Conservation (phyloP, 92 coral and sea anemone genomes). For the Parazoanthus atlanticus region DNA sequence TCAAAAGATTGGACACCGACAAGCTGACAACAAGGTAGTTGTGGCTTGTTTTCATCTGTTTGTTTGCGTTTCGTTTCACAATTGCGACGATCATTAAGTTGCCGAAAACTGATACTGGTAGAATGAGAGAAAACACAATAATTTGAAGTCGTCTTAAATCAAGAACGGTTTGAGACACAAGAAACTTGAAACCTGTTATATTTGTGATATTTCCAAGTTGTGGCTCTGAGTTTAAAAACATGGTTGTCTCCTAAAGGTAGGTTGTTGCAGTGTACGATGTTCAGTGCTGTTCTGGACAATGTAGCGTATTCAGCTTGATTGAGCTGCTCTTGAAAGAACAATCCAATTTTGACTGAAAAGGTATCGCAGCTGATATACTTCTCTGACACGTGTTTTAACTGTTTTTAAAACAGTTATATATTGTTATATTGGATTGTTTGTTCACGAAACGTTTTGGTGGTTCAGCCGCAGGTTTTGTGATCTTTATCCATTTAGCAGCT, state of each 20-base stretch:
- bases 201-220: constrained; percentile 8
- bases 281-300: background rate
- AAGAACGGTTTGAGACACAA: background rate
- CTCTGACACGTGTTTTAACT: background rate
- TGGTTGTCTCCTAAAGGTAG: background rate
- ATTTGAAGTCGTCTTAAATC: background rate
- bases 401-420: background rate
- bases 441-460: background rate
- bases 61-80: constrained; percentile 30
- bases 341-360: background rate
- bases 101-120: constrained; percentile 8
- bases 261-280: background rate
- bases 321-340: background rate
- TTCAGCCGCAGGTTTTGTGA: background rate
- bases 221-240: background rate
- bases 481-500: constrained; percentile 8
- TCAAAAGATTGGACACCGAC: constrained; percentile 8
- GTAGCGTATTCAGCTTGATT: background rate
- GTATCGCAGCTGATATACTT: constrained; percentile 1
- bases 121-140: constrained; percentile 5
- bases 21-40: constrained; percentile 22
- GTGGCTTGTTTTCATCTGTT: constrained; percentile 24
- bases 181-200: background rate
- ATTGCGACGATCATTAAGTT: constrained; percentile 13
- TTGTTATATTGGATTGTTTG: background rate